Base-by-base conservation (phyloP, 2,797 vertebrate species). In the Tokudaia muenninki region DNA sequence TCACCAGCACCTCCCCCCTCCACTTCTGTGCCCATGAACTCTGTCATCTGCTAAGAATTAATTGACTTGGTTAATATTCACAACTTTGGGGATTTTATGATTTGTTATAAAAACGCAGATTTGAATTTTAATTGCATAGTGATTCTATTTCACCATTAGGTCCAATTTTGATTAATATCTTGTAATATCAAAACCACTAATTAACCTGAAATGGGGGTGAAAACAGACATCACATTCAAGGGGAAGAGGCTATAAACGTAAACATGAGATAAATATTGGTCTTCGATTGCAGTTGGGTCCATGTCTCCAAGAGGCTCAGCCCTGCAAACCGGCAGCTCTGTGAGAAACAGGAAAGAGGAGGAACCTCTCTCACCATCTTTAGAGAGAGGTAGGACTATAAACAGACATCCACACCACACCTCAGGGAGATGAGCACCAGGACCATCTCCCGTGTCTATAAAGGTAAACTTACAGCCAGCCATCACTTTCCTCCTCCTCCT, bases 151-250 rank as follows among this genome's bases (percentile, higher is more conserved):
- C 29, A 74, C 52, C 77, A 34, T 72, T 83, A 37, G 47, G 84
- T 26, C 87, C 82, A 34, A 87, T 92, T 92, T 75, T 88, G 7
- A 65, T 34, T 80, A 52, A 47, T 89, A 67, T n/a, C 82, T 88
- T 91, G 22, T 77, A 89, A 89, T 31, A 52, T 24, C 55, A 70
- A 92, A 84, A 65, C 59, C 70, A 75, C 22, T 67, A 34, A 78
- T 19, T 44, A 72, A 74, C 67, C 65, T 87, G 24, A 93, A 91
- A 67, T 31, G 4, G 24, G 55, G 29, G 26, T 61, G 24, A 17
- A 63, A 93, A 77, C 63, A 47, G 34, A 10, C 29, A 44, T 63
- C 59, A 81, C 5, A 26, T 17, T 52, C 57, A 44, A 78, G 37
- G 3, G 34, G 34, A 92, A 87, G 21, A 47, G 29, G 7, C n/a